These are phyloP conservation scores for Rhimphoctona megacephalus DNA, from an alignment of 2,888 invertebrate species.

Conservation along the genomic window DNA sequence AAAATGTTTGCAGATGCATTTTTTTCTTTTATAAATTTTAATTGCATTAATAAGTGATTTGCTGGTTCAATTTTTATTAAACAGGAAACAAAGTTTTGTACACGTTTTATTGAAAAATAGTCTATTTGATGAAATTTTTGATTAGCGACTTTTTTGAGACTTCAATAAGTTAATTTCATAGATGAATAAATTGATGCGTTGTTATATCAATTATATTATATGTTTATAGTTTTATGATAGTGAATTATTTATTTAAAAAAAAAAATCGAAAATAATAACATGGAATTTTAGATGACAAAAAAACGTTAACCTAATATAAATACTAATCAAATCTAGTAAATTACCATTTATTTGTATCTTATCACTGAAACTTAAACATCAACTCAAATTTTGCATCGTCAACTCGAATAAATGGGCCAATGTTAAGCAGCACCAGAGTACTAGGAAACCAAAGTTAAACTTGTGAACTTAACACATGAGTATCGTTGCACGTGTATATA, in stretches of 20 bases:
- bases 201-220: too few relatives aligned
- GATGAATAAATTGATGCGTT: too few relatives aligned
- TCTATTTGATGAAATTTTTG: too few relatives aligned
- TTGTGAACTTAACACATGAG: slow-evolving; percentile 16
- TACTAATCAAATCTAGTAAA: neutral
- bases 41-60: neutral
- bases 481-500: slow-evolving; percentile 52
- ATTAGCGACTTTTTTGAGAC: too few relatives aligned
- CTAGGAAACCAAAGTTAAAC: slow-evolving; percentile 16
- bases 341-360: neutral
- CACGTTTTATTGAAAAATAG: too few relatives aligned
- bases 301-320: neutral
- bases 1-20: neutral
- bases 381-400: neutral
- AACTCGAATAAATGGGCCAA: neutral
- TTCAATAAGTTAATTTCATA: too few relatives aligned
- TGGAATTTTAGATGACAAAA: neutral
- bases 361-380: neutral
- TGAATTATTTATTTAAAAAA: too few relatives aligned
- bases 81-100: neutral
- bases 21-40: neutral
- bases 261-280: too few relatives aligned
- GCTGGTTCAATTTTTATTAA: neutral
- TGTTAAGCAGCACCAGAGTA: neutral
- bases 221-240: too few relatives aligned